Conservation (phyloP, 2,113 vertebrate species). For the human (Homo sapiens) region DNA sequence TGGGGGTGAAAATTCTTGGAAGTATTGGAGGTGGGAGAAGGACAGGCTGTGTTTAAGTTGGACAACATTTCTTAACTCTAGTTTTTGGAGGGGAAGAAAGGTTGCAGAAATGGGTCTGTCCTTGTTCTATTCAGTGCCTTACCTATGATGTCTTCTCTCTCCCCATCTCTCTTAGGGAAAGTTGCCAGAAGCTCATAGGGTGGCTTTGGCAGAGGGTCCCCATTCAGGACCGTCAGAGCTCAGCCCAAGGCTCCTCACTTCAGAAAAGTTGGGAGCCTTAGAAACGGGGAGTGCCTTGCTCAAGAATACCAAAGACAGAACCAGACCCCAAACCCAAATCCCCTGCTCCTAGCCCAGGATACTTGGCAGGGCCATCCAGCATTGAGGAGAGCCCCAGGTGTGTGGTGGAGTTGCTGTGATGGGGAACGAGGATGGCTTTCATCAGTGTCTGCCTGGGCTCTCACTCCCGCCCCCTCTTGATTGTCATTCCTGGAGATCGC, state of each 20-base stretch:
- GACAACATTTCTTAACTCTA: not conserved
- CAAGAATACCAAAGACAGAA: not conserved
- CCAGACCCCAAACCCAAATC: not conserved
- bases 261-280: not conserved
- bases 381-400: too few relatives aligned
- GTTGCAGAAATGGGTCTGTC: not conserved
- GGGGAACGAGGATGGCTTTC: fast-evolving
- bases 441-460: not conserved
- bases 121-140: too few relatives aligned
- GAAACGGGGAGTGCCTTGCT: not conserved
- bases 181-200: not conserved
- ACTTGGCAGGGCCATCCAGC: not conserved
- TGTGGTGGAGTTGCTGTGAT: not conserved
- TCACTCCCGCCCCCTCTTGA: not conserved
- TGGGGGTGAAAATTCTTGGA: slow-evolving; percentile 35
- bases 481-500: not conserved
- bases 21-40: slow-evolving; percentile 16
- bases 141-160: not conserved
- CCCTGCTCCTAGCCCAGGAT: not conserved
- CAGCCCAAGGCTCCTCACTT: not conserved
- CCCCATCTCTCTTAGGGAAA: not conserved
- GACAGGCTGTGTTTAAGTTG: not conserved
- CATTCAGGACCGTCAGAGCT: not conserved
- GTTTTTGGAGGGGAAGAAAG: not conserved
- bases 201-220: not conserved